phyloP scores from a whole-genome alignment of 2,113 vertebrate genomes.

The Limanda limanda region DNA sequence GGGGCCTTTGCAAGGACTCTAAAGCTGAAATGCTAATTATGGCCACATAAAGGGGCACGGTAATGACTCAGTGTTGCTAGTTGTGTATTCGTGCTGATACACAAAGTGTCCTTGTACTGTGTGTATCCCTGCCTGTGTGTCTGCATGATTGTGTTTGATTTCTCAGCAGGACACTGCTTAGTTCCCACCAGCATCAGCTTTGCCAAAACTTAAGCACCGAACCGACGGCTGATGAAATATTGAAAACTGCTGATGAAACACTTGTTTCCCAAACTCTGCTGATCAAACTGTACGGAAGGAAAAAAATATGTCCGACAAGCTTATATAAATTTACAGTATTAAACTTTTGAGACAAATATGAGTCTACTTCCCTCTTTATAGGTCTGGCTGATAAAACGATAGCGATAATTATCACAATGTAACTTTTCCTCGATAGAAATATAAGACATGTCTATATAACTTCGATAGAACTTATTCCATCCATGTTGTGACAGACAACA shows the following conservation, averaged over 20 bases:
- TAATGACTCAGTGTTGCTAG: neutral
- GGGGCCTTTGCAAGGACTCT: neutral
- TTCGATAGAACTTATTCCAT: no score
- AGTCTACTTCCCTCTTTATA: slow-evolving; percentile 2
- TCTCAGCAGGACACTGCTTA: slow-evolving; percentile 28
- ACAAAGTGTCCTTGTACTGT: neutral
- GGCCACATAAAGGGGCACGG: neutral
- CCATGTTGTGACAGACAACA: no score
- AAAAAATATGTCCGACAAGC: slow-evolving; percentile 2
- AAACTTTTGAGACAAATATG: neutral
- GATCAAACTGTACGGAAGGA: slow-evolving; percentile 36
- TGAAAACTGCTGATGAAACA: slow-evolving; percentile 45
- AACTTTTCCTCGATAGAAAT: no score
- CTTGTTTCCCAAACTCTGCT: slow-evolving; percentile 12
- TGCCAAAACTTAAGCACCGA: slow-evolving; percentile 23
- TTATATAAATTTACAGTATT: slow-evolving; percentile 15
- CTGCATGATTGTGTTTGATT: neutral
- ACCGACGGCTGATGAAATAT: slow-evolving; percentile 56
- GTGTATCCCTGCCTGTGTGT: neutral
- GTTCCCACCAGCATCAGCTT: slow-evolving; percentile 11
- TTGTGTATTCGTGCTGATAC: neutral
- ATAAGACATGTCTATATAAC: no score
- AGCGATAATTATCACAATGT: no score
- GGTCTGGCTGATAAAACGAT: no score
- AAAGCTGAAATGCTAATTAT: slow-evolving; percentile 9